Percentiles rank a stretch among this genome's conserved stretches.
Conservation (phyloP, 1,140 invertebrate genomes). For the Uloborus diversus region DNA sequence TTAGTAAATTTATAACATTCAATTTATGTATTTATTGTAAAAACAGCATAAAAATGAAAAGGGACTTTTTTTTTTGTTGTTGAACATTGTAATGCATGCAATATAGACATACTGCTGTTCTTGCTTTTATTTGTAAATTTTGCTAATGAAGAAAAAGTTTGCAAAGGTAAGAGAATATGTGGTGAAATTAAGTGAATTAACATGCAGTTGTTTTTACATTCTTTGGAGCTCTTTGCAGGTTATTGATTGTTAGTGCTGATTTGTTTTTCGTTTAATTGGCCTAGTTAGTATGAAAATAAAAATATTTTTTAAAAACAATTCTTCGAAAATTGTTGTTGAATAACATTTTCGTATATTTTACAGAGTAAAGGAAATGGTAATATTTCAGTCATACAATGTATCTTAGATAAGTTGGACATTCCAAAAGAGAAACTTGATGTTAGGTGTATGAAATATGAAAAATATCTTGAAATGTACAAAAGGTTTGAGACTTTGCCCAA, state of each 20-base stretch:
- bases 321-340: not conserved
- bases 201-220: not conserved
- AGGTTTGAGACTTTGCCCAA: not conserved
- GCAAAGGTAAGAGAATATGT: too few species aligned
- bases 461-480: conserved; percentile 1
- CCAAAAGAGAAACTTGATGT: conserved; percentile 29
- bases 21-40: too few species aligned
- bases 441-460: conserved; percentile 26
- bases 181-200: too few species aligned
- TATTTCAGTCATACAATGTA: conserved; percentile 21
- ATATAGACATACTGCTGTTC: too few species aligned
- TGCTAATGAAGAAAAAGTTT: too few species aligned
- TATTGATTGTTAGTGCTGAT: too few species aligned
- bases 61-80: too few species aligned
- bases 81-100: too few species aligned
- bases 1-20: too few species aligned
- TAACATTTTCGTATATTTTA: not conserved
- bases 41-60: too few species aligned
- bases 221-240: not conserved
- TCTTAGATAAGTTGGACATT: conserved; percentile 8
- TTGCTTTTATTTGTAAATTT: too few species aligned
- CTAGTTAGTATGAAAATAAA: not conserved
- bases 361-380: conserved; percentile 7
- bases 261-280: too few species aligned
- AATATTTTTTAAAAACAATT: not conserved